Percentiles rank a stretch among this genome's conserved stretches.
phyloP scores from a whole-genome alignment of 92 coral and sea anemone genomes.

The Isaurus tuberculatus region DNA sequence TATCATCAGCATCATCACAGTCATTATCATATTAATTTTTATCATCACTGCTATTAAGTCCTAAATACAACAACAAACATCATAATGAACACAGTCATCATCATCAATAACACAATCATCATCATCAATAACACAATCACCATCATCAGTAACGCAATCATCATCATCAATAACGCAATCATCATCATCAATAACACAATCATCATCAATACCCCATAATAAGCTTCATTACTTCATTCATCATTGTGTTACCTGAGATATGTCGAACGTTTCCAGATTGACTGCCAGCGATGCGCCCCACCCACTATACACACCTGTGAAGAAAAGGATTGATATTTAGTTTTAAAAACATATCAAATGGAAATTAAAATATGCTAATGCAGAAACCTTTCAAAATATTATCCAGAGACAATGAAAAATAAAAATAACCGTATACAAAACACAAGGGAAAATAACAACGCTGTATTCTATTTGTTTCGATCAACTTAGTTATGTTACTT shows the following conservation, averaged over 20 bases:
- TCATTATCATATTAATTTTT: neutral
- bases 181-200: neutral
- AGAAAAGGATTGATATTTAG: neutral
- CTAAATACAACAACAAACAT: neutral
- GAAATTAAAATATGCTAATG: neutral
- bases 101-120: neutral
- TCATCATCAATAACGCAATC: neutral
- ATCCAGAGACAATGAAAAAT: too few species aligned
- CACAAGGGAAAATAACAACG: too few species aligned
- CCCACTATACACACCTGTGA: constrained; percentile 95
- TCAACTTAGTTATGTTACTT: too few species aligned
- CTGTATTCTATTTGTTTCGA: too few species aligned
- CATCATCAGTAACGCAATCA: neutral
- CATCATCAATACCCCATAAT: neutral
- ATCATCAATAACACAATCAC: neutral
- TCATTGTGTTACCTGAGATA: constrained; percentile 76
- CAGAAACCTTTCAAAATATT: too few species aligned
- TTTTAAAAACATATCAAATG: neutral
- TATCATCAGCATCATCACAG: neutral
- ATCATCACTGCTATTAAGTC: neutral
- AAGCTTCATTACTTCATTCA: neutral
- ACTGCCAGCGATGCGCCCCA: constrained; percentile 98
- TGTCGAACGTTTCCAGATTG: constrained; percentile 85
- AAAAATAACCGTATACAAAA: too few species aligned
- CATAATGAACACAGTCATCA: neutral